Evolutionary conservation across 35 echinoderm and acorn worm species (phyloP), one percentile per base, ranked within the genome.

Genomic region (Apostichopus parvimensis): DNA sequence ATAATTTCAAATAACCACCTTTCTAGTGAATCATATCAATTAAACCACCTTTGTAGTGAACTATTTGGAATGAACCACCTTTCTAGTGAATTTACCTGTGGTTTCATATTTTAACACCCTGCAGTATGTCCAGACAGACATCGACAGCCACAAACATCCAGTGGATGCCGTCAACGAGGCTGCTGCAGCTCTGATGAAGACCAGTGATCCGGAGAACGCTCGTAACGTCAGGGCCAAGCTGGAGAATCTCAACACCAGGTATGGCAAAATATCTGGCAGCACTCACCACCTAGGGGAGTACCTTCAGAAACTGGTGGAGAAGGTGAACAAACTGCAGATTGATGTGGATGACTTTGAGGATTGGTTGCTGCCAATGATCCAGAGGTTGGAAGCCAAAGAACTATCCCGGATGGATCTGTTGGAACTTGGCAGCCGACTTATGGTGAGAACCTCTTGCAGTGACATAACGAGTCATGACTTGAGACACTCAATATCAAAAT

Each of bases 331-430:
- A 86, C 92, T 99, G 20, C 93, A 96, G 87, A 79, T 24, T 8
- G 91, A 99, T 0, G 95, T 99, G 73, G 97, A 99, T 54, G 79
- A 11, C 59, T 93, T 99, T 73, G 97, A 99, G 68, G 97, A 99
- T 61, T 99, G 97, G 97, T 90, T 99, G 4, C 56, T 99, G 54
- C 97, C 97, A 17, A 94, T 94, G 87, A 94, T 99, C 25, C 95
- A 96, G 15, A 91, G 82, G 68, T 66, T 99, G 80, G 95, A 96
- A 21, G 92, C 97, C 14, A 94, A 91, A 77, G 97, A 99, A 28
- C 93, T 99, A 23, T 82, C 86, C 17, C 86, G 92, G 57, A 94
- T 99, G 93, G 97, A 96, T 25, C 77, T 99, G 0, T 91, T 99
- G 54, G 94, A 99, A 78, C 91, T 99, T 23, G 97, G 97, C 21